A percentile compares a stretch with the other conserved stretches of the same genome.
Evolutionary conservation across 2,113 vertebrate species (phyloP).

Genomic region (Corythoichthys intestinalis): DNA sequence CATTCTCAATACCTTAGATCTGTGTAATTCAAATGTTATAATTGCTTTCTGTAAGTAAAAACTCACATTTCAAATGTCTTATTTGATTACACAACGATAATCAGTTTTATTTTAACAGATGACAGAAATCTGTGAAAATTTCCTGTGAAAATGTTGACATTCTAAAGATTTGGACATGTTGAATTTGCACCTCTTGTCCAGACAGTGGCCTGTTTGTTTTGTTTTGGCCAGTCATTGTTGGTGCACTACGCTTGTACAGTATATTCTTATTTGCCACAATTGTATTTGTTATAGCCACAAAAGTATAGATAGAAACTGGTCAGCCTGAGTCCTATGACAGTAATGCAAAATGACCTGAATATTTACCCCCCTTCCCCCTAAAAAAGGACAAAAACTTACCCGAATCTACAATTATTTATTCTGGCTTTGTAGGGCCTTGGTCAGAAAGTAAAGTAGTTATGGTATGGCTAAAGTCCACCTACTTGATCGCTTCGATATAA

Average conservation of each 20-base stretch:
- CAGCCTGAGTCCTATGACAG: conserved; percentile 2
- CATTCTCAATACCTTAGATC: neutral
- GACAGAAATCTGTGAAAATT: too few species aligned
- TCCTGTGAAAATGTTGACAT: too few species aligned
- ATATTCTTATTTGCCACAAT: too few species aligned
- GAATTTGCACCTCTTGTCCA: neutral
- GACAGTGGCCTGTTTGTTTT: neutral
- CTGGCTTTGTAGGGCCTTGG: neutral
- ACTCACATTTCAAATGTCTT: conserved; percentile 13
- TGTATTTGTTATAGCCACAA: neutral
- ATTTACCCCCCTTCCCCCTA: neutral
- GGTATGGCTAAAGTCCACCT: conserved; percentile 21
- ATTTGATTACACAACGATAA: too few species aligned
- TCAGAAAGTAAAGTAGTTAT: neutral
- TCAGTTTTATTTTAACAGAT: too few species aligned
- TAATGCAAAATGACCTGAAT: conserved; percentile 25
- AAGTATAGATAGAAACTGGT: neutral
- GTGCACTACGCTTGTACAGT: too few species aligned
- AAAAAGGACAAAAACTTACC: neutral
- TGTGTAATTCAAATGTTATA: conserved; percentile 17
- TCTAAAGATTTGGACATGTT: too few species aligned
- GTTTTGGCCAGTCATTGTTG: too few species aligned
- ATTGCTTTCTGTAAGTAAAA: conserved; percentile 8
- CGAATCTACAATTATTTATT: neutral
- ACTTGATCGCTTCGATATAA: conserved; percentile 15